These are phyloP conservation scores for Heptranchias perlo DNA, from an alignment of 2,113 vertebrate species.

Conservation along the genomic window DNA sequence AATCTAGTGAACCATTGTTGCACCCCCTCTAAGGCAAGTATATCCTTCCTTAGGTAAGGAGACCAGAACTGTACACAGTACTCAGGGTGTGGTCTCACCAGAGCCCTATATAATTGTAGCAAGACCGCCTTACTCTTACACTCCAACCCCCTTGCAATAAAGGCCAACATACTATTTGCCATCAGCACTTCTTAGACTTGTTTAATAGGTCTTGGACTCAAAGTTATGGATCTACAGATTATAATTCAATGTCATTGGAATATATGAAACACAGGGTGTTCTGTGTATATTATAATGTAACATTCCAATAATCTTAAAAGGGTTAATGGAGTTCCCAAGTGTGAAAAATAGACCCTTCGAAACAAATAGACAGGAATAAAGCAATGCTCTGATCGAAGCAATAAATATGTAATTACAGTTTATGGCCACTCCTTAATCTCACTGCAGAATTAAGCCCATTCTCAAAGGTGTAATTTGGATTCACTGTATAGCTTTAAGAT, in stretches of 20 bases:
- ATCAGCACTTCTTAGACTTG: background rate
- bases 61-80: too few relatives aligned
- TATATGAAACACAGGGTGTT: background rate
- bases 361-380: background rate
- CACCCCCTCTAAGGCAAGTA: too few relatives aligned
- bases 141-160: too few relatives aligned
- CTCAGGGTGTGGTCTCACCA: too few relatives aligned
- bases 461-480: background rate
- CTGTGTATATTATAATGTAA: background rate
- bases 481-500: background rate
- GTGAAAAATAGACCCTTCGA: background rate
- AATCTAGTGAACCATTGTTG: too few relatives aligned
- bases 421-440: background rate
- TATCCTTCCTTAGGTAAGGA: too few relatives aligned
- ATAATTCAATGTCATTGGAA: background rate
- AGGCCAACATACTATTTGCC: too few relatives aligned
- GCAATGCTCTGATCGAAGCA: background rate
- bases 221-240: background rate
- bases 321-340: background rate
- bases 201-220: background rate
- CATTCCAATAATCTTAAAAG: background rate
- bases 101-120: too few relatives aligned
- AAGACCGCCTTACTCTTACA: too few relatives aligned
- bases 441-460: background rate
- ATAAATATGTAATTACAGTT: background rate